Conservation (phyloP, 1,140 invertebrate genomes). For the Pentalonia nigronervosa region DNA sequence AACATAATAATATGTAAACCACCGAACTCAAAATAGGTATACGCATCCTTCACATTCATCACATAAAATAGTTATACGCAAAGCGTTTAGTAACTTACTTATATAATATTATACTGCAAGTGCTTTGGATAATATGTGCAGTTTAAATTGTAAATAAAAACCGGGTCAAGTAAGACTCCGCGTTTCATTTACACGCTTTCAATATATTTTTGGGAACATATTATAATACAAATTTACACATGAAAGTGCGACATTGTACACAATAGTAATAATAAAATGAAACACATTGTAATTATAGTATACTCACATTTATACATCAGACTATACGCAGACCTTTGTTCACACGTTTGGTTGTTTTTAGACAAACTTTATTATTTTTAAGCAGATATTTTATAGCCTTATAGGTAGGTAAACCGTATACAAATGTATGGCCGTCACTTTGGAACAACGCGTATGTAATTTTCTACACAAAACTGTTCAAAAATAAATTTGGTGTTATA, state of each 20-base stretch:
- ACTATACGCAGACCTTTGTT: not conserved
- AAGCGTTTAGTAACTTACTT: not conserved
- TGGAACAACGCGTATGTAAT: not conserved
- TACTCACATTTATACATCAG: not conserved
- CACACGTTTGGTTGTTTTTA: not conserved
- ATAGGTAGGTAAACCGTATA: too few species aligned
- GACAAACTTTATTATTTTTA: not conserved
- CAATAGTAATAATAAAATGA: not conserved
- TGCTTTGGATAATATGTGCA: not conserved
- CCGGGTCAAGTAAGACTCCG: too few species aligned
- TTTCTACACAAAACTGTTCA: not conserved
- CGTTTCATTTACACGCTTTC: too few species aligned
- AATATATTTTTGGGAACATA: not conserved
- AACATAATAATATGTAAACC: too few species aligned
- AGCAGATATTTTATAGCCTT: too few species aligned
- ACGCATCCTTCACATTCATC: not conserved
- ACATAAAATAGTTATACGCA: not conserved
- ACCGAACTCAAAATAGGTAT: not conserved
- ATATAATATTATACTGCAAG: not conserved
- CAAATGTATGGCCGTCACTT: not conserved
- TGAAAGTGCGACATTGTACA: not conserved
- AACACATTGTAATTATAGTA: not conserved
- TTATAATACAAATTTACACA: not conserved
- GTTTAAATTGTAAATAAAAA: not conserved
- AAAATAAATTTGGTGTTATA: not conserved